Evolutionary conservation across 1,140 invertebrate species (phyloP).

Genomic region (Cecropterus lyciades): DNA sequence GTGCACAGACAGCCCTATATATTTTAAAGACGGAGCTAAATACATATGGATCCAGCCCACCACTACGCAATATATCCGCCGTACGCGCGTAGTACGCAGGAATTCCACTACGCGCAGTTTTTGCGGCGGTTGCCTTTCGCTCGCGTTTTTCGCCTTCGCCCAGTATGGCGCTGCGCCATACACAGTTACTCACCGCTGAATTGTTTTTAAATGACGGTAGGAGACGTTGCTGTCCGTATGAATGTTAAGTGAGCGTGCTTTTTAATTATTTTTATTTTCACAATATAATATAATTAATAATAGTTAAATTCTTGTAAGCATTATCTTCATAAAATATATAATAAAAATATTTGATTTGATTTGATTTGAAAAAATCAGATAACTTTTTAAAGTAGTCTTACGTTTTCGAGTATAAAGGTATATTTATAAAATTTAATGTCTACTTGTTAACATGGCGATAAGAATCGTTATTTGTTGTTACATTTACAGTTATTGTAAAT

Average conservation of each 20-base stretch:
- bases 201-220: slow-evolving; percentile 72
- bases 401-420: too few species aligned
- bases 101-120: slow-evolving; percentile 74
- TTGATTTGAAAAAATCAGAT: too few species aligned
- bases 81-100: slow-evolving; percentile 42
- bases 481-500: too few species aligned
- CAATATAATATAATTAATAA: too few species aligned
- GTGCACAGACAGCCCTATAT: background rate
- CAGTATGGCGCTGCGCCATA: slow-evolving; percentile 74
- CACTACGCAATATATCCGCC: slow-evolving; percentile 16
- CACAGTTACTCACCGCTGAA: slow-evolving; percentile 75
- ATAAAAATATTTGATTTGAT: too few species aligned
- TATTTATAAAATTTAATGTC: too few species aligned
- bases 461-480: too few species aligned
- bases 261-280: too few species aligned
- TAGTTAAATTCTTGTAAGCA: too few species aligned
- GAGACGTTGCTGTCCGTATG: slow-evolving; percentile 33
- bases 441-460: too few species aligned
- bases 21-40: slow-evolving; percentile 2
- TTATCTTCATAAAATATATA: too few species aligned
- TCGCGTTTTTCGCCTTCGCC: slow-evolving; percentile 68
- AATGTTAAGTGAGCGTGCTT: slow-evolving; percentile 9
- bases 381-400: too few species aligned
- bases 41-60: slow-evolving; percentile 15
- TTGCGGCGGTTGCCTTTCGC: slow-evolving; percentile 69